Evolutionary conservation across 2,113 vertebrate species (phyloP).

Genomic region (Prunella himalayana): DNA sequence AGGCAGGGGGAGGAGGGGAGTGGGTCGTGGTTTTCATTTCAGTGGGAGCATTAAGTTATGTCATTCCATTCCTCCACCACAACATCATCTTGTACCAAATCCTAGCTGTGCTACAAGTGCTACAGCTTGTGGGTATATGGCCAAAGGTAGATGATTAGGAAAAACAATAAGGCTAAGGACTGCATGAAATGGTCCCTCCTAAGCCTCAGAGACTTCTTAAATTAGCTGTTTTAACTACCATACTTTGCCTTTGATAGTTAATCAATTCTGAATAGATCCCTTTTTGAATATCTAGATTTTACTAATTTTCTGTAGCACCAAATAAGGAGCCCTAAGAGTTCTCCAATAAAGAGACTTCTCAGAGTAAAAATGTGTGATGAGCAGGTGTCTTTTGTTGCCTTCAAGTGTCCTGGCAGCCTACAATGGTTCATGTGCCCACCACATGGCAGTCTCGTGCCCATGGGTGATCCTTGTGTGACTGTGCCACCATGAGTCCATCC

Average conservation of each 20-base stretch:
- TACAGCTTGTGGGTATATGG: neutral
- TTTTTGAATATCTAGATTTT: neutral
- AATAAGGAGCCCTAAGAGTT: neutral
- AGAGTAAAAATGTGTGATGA: neutral
- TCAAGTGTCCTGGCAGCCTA: neutral
- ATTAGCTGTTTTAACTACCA: neutral
- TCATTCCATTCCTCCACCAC: neutral
- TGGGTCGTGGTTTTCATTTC: rapidly evolving
- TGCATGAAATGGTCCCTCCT: rapidly evolving
- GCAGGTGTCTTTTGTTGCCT: neutral
- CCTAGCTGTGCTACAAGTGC: neutral
- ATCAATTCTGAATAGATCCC: neutral
- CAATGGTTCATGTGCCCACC: neutral
- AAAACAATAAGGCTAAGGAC: neutral
- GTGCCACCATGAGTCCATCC: neutral
- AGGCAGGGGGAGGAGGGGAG: neutral
- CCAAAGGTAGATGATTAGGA: neutral
- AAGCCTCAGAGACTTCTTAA: neutral
- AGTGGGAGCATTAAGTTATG: neutral
- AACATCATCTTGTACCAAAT: neutral
- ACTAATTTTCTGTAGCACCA: neutral
- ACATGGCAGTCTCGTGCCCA: rapidly evolving
- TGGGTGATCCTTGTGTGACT: neutral
- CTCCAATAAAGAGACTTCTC: neutral
- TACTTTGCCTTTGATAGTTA: neutral